Percentiles rank a stretch among this genome's conserved stretches.
These are phyloP conservation scores for Drosophila sordidula DNA, from an alignment of 2,888 invertebrate genomes.

Conservation along the genomic window DNA sequence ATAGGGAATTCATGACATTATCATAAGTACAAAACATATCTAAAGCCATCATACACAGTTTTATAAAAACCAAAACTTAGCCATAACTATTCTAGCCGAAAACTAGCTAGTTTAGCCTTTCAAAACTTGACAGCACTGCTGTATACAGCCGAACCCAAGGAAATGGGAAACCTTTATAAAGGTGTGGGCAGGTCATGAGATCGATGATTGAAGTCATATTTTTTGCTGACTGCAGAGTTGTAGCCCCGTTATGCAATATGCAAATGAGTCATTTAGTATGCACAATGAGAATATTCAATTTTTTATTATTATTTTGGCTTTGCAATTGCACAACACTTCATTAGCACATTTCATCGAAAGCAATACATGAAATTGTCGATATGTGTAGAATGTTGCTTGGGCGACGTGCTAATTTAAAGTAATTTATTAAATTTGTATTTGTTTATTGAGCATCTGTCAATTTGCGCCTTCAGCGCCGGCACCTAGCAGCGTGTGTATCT, in stretches of 20 bases:
- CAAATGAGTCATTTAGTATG: slow-evolving; percentile 60
- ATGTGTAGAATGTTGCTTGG: slow-evolving; percentile 10
- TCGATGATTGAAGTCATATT: slow-evolving; percentile 69
- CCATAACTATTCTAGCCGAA: too few relatives aligned
- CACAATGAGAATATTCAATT: slow-evolving; percentile 17
- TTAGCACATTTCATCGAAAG: slow-evolving; percentile 45
- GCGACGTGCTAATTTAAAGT: slow-evolving; percentile 57
- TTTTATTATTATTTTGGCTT: not conserved
- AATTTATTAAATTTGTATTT: slow-evolving; percentile 65
- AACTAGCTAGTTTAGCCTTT: not conserved
- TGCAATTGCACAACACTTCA: slow-evolving; percentile 52
- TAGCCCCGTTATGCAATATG: slow-evolving; percentile 55
- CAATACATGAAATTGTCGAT: slow-evolving; percentile 13
- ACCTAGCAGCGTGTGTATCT: slow-evolving; percentile 9
- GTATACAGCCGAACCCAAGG: slow-evolving; percentile 13
- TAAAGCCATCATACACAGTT: too few relatives aligned
- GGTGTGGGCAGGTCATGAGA: slow-evolving; percentile 63
- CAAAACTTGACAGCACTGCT: not conserved
- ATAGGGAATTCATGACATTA: too few relatives aligned
- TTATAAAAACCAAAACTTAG: too few relatives aligned
- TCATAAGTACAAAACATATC: too few relatives aligned
- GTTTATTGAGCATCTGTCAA: slow-evolving; percentile 50
- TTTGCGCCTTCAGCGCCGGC: slow-evolving; percentile 34
- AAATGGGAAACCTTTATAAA: slow-evolving; percentile 16
- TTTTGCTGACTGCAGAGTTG: slow-evolving; percentile 28